Percentiles rank a stretch among this genome's conserved stretches.
Evolutionary conservation across 2,113 vertebrate species (phyloP).

Genomic region (Esox niger): DNA sequence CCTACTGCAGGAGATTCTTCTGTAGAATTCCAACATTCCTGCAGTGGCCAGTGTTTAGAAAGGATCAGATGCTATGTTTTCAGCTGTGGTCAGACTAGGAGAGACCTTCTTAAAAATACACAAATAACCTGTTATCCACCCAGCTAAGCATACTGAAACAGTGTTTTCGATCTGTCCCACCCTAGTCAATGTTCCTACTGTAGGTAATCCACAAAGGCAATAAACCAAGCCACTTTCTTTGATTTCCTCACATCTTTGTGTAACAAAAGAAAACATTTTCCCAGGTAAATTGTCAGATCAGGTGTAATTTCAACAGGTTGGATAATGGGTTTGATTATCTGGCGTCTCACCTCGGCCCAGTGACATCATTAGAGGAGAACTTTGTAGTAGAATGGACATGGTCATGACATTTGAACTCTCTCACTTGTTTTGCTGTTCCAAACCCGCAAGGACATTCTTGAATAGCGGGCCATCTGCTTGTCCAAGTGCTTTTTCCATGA

Average conservation of each 20-base stretch:
- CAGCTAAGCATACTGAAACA: background rate
- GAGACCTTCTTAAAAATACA: background rate
- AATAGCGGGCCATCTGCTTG: conserved; percentile 63
- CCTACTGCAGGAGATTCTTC: background rate
- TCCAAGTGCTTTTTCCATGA: conserved; percentile 35
- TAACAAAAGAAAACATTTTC: background rate
- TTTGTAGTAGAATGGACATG: too few relatives aligned
- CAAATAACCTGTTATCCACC: conserved; percentile 10
- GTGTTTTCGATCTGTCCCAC: background rate
- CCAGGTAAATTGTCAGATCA: background rate
- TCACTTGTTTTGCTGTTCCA: conserved; percentile 18
- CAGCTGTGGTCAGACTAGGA: conserved; percentile 10
- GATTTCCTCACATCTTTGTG: background rate
- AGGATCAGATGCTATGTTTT: conserved; percentile 20
- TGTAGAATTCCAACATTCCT: background rate
- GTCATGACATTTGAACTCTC: background rate
- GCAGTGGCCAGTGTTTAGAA: conserved; percentile 13
- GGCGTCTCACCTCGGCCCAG: too few relatives aligned
- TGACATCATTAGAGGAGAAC: too few relatives aligned
- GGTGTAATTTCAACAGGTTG: background rate
- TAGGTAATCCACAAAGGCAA: background rate
- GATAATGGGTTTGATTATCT: background rate
- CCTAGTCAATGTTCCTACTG: background rate
- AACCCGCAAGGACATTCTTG: conserved; percentile 43
- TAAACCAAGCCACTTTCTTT: background rate